A percentile compares a stretch with the other conserved stretches of the same genome.
These are phyloP conservation scores for Drosophila takahashii DNA, from an alignment of 1,140 invertebrate species.

Conservation along the genomic window DNA sequence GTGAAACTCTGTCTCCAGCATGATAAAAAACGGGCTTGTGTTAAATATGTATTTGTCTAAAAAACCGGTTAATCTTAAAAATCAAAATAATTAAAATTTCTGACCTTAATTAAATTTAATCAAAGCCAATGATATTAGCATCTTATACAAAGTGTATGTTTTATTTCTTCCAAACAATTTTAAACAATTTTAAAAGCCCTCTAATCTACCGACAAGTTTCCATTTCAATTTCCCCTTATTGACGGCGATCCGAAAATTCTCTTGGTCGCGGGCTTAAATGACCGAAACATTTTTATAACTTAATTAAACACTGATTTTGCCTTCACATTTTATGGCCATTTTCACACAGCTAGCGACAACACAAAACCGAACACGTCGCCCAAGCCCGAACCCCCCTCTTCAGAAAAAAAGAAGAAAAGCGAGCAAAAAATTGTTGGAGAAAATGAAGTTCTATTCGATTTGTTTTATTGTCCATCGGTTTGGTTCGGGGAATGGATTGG, in stretches of 20 bases:
- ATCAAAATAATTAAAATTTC: no score
- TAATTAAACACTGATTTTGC: constrained; percentile 78
- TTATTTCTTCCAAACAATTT: no score
- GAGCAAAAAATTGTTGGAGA: constrained; percentile 34
- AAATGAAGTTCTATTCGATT: constrained; percentile 79
- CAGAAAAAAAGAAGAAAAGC: constrained; percentile 15
- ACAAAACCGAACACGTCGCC: constrained; percentile 30
- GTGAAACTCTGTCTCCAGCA: constrained; percentile 6
- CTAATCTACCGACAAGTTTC: constrained; percentile 21
- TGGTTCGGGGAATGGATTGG: constrained; percentile 15
- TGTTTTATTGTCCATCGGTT: constrained; percentile 77
- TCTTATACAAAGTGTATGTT: no score
- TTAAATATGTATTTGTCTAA: no score
- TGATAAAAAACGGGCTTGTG: background rate
- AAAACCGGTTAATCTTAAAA: no score
- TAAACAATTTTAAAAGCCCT: background rate
- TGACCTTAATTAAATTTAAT: no score
- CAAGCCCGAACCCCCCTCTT: background rate
- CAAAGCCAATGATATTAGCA: no score
- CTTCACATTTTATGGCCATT: constrained; percentile 71
- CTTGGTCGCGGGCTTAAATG: constrained; percentile 44
- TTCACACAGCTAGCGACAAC: constrained; percentile 44
- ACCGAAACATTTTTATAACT: constrained; percentile 78
- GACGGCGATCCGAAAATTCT: constrained; percentile 6
- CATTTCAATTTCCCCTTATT: constrained; percentile 29